phyloP scores from a whole-genome alignment of 2,888 invertebrate species.

The Brachyptera putata region DNA sequence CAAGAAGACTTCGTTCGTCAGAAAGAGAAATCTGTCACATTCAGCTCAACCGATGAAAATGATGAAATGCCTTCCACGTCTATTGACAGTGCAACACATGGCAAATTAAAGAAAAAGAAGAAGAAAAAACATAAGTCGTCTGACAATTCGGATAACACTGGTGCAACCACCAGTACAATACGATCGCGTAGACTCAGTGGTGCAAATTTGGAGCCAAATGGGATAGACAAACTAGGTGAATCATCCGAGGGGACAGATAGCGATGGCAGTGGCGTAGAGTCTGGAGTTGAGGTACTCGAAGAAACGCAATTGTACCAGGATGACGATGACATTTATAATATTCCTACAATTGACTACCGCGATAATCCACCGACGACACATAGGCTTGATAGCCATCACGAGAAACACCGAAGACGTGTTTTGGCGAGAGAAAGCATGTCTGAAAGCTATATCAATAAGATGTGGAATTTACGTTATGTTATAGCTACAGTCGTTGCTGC shows the following conservation, averaged over 20 bases:
- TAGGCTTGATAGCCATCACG: background rate
- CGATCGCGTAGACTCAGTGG: too few species aligned
- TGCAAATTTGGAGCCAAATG: background rate
- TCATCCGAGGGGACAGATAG: background rate
- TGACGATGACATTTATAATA: background rate
- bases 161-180: too few species aligned
- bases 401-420: background rate
- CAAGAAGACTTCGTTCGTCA: background rate
- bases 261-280: slow-evolving; percentile 46
- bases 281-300: slow-evolving; percentile 52
- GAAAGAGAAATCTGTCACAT: background rate
- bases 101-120: background rate
- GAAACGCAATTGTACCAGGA: slow-evolving; percentile 38
- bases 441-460: background rate
- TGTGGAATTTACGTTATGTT: background rate
- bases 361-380: slow-evolving; percentile 1
- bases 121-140: background rate
- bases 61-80: background rate
- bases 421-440: background rate
- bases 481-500: background rate
- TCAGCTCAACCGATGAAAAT: background rate
- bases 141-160: background rate
- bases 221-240: background rate
- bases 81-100: background rate
- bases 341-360: slow-evolving; percentile 28